These are phyloP conservation scores for Rotaria socialis DNA, from an alignment of 2,888 invertebrate genomes.

Conservation along the genomic window DNA sequence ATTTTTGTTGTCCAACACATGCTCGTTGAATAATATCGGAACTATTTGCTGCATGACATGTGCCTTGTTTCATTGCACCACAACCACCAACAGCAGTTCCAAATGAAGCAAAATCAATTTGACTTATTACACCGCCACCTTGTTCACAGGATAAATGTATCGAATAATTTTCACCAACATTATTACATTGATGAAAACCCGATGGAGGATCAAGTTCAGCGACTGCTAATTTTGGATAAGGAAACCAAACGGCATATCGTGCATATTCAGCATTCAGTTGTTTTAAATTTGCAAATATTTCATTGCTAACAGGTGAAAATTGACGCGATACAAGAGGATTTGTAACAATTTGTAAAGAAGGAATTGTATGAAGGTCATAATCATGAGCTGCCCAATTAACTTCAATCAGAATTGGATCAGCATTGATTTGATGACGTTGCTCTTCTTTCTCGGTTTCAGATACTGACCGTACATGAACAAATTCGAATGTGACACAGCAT, in stretches of 20 bases:
- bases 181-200: neutral
- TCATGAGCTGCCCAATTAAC: neutral
- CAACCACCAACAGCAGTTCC: neutral
- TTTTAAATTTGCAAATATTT: neutral
- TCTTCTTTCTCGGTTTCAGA: neutral
- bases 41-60: neutral
- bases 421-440: neutral
- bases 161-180: neutral
- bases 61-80: neutral
- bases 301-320: neutral
- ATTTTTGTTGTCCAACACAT: neutral
- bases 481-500: neutral
- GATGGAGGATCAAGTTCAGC: slow-evolving; percentile 25
- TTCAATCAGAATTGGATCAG: neutral
- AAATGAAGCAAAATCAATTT: slow-evolving; percentile 29
- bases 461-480: neutral
- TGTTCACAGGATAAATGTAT: neutral
- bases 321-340: slow-evolving; percentile 14
- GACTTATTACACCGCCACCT: neutral
- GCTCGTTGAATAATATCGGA: neutral
- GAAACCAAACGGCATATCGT: slow-evolving; percentile 12
- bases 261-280: neutral
- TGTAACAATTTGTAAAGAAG: neutral
- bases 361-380: neutral
- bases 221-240: neutral